Evolutionary conservation across 2,113 vertebrate genomes (phyloP).

Genomic region (Trichomycterus rosablanca): DNA sequence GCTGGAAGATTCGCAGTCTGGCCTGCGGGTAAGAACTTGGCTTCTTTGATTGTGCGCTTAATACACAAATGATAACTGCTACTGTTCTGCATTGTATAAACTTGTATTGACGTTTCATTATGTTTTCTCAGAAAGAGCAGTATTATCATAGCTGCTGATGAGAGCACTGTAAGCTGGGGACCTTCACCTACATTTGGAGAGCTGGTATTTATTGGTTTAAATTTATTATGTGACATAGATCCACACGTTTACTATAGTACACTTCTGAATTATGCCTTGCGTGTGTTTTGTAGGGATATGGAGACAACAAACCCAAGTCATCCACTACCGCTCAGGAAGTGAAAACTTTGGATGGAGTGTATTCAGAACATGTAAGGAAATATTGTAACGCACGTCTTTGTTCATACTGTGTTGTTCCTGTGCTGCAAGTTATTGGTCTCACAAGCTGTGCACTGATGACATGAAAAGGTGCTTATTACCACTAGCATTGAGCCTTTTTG

Average conservation of each 20-base stretch:
- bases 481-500: too few species aligned
- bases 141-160: slow-evolving; percentile 87
- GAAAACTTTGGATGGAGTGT: slow-evolving; percentile 88
- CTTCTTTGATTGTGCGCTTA: not conserved
- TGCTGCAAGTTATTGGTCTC: too few species aligned
- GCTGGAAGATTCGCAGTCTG: slow-evolving; percentile 90
- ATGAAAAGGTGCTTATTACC: too few species aligned
- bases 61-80: too few species aligned
- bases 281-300: slow-evolving; percentile 78
- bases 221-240: not conserved
- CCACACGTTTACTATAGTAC: not conserved
- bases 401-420: too few species aligned
- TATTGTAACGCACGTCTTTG: too few species aligned
- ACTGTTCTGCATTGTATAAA: not conserved
- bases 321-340: slow-evolving; percentile 92
- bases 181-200: slow-evolving; percentile 91
- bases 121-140: slow-evolving; percentile 83
- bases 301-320: slow-evolving; percentile 94
- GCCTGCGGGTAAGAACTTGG: slow-evolving; percentile 84
- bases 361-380: slow-evolving; percentile 79
- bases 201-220: slow-evolving; percentile 71
- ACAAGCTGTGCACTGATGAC: too few species aligned
- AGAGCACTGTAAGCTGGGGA: slow-evolving; percentile 96
- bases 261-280: not conserved
- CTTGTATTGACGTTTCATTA: not conserved